Evolutionary conservation across 2,797 vertebrate species (phyloP).

Genomic region (Odontamblyopus lacepedii): DNA sequence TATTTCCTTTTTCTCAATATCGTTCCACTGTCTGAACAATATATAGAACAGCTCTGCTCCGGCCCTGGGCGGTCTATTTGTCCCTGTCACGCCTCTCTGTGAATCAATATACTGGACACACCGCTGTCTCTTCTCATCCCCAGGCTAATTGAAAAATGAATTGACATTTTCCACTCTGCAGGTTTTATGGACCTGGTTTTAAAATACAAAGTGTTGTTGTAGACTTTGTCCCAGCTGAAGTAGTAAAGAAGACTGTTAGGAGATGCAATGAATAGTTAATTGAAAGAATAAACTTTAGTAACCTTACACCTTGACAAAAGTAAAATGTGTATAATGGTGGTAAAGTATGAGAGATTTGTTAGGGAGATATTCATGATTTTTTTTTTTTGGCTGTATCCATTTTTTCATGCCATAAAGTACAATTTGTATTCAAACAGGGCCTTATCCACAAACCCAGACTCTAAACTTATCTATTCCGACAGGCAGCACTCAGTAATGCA

Average conservation of each 20-base stretch:
- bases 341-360: not conserved
- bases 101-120: constrained; percentile 52
- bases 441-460: too few relatives aligned
- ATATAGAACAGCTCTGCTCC: constrained; percentile 10
- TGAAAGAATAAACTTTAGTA: constrained; percentile 13
- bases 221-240: constrained; percentile 21
- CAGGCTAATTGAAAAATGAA: constrained; percentile 44
- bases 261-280: constrained; percentile 13
- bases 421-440: too few relatives aligned
- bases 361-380: not conserved
- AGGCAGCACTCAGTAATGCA: too few relatives aligned
- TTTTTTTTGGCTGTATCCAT: too few relatives aligned
- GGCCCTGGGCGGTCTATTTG: constrained; percentile 35
- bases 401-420: too few relatives aligned
- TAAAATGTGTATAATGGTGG: not conserved
- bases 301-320: not conserved
- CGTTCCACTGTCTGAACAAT: constrained; percentile 19
- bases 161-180: constrained; percentile 46
- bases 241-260: constrained; percentile 5
- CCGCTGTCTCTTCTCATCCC: constrained; percentile 43
- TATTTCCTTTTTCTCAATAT: constrained; percentile 17
- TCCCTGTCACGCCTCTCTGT: constrained; percentile 42
- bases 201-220: constrained; percentile 28
- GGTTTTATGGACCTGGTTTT: constrained; percentile 25
- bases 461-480: too few relatives aligned